These are phyloP conservation scores for Potamilus streckersoni DNA, from an alignment of 1,140 invertebrate species.

Conservation along the genomic window DNA sequence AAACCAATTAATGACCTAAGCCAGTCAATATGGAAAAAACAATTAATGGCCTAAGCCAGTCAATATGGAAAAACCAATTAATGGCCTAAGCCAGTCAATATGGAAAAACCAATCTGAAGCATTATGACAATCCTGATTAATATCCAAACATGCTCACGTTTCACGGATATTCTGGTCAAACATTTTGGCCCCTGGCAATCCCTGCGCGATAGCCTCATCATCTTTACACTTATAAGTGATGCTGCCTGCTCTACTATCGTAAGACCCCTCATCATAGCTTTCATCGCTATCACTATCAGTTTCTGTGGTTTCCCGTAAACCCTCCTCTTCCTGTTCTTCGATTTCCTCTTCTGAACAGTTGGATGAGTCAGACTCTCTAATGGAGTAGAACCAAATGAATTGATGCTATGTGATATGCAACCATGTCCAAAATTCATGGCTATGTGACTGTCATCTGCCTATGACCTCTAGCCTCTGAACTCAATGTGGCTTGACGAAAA, in stretches of 20 bases:
- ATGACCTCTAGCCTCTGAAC: no score
- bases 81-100: no score
- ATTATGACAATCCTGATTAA: no score
- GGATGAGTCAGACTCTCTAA: no score
- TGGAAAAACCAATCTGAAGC: no score
- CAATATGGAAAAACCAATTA: no score
- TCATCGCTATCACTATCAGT: conserved; percentile 39
- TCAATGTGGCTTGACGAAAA: no score
- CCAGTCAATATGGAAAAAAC: no score
- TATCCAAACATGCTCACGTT: conserved; percentile 44
- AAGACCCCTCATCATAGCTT: conserved; percentile 68
- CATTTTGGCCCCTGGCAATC: conserved; percentile 67
- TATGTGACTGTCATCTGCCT: no score
- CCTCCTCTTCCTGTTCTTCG: conserved; percentile 32
- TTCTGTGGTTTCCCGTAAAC: conserved; percentile 26
- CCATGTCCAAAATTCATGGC: neutral
- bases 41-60: no score
- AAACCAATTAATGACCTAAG: no score
- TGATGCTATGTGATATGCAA: conserved; percentile 5
- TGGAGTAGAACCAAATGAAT: conserved; percentile 9
- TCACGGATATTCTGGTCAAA: conserved; percentile 69
- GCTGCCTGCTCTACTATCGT: conserved; percentile 65
- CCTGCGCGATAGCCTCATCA: conserved; percentile 64
- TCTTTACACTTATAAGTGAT: conserved; percentile 67
- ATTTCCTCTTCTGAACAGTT: conserved; percentile 11